These are phyloP conservation scores for Polydrusus tereticollis DNA, from an alignment of 2,888 invertebrate species.

Conservation along the genomic window DNA sequence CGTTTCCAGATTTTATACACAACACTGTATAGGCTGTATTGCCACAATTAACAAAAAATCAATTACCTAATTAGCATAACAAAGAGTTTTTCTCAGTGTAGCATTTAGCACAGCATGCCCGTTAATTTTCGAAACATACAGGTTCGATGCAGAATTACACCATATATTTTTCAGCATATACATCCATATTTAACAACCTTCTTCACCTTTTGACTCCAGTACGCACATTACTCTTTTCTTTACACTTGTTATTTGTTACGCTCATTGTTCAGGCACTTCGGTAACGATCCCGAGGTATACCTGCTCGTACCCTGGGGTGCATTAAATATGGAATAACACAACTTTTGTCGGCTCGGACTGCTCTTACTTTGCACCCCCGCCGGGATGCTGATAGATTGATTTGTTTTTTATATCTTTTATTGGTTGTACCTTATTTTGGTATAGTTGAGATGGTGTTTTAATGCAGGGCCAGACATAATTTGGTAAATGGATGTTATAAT, in stretches of 20 bases:
- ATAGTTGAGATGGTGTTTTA: neutral
- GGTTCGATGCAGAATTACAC: neutral
- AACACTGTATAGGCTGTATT: too few species aligned
- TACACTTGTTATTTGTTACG: slow-evolving; percentile 47
- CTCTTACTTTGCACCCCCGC: slow-evolving; percentile 59
- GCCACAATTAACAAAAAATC: too few species aligned
- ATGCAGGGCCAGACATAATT: neutral
- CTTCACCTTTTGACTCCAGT: slow-evolving; percentile 21
- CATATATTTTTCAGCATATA: neutral
- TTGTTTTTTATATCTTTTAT: slow-evolving; percentile 61
- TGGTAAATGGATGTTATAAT: neutral
- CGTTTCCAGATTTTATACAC: too few species aligned
- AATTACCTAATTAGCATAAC: too few species aligned
- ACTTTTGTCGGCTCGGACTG: slow-evolving; percentile 65
- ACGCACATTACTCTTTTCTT: slow-evolving; percentile 41
- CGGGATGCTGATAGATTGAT: slow-evolving; percentile 66
- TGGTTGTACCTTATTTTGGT: slow-evolving; percentile 19
- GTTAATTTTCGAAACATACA: too few species aligned
- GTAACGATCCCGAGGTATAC: slow-evolving; percentile 50
- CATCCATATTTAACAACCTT: slow-evolving; percentile 14
- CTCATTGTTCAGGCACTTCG: slow-evolving; percentile 39
- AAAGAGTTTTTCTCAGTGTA: too few species aligned
- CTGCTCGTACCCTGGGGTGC: slow-evolving; percentile 55
- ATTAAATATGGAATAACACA: slow-evolving; percentile 65
- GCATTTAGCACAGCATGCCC: too few species aligned